Evolutionary conservation across 2,888 invertebrate species (phyloP).

Genomic region (Leucania comma): DNA sequence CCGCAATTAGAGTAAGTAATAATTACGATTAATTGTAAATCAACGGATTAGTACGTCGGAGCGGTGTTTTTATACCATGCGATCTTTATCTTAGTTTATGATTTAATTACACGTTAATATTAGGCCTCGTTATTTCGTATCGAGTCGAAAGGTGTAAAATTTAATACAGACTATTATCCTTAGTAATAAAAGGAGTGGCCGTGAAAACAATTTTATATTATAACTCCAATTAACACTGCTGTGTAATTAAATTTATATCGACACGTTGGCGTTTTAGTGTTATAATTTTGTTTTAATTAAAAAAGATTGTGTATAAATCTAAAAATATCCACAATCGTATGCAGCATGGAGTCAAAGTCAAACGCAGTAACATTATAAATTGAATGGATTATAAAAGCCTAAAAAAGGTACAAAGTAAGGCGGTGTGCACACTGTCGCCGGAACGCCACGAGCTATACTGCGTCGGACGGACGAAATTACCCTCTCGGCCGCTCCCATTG

Average conservation of each 20-base stretch:
- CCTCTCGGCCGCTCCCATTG: constrained; percentile 86
- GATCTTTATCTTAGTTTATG: constrained; percentile 87
- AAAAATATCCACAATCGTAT: constrained; percentile 44
- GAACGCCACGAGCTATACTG: constrained; percentile 76
- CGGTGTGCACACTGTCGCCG: constrained; percentile 73
- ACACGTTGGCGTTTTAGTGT: constrained; percentile 57
- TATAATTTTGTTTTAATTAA: constrained; percentile 52
- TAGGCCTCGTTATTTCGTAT: constrained; percentile 78
- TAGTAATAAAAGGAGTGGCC: constrained; percentile 75
- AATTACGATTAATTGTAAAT: constrained; percentile 89
- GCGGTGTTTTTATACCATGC: constrained; percentile 80
- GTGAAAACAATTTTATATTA: constrained; percentile 65
- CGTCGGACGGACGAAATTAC: constrained; percentile 81
- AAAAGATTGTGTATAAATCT: constrained; percentile 47
- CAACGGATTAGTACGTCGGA: constrained; percentile 81
- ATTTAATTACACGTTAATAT: constrained; percentile 86
- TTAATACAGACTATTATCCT: constrained; percentile 77
- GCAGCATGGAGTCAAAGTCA: constrained; percentile 53
- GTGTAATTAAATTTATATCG: constrained; percentile 63
- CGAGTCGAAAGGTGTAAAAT: constrained; percentile 78
- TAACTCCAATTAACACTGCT: constrained; percentile 63
- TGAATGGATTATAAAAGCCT: constrained; percentile 68
- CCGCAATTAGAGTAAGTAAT: constrained; percentile 84
- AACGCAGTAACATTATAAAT: constrained; percentile 67
- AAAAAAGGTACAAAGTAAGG: constrained; percentile 70